These are phyloP conservation scores for Illadopsis cleaveri DNA, from an alignment of 2,113 vertebrate species.

Conservation along the genomic window DNA sequence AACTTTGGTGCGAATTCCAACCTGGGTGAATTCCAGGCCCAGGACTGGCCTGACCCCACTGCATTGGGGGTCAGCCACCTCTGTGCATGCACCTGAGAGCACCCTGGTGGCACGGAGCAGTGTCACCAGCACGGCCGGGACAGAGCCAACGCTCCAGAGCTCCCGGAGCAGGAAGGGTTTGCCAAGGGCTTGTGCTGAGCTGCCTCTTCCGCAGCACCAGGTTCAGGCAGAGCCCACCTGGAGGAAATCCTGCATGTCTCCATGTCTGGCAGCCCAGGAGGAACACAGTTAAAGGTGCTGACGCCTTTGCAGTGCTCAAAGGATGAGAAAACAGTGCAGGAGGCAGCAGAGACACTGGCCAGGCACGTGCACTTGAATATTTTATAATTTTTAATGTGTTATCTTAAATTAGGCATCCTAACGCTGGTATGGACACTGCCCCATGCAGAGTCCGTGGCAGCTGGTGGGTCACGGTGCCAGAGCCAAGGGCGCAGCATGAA, in stretches of 20 bases:
- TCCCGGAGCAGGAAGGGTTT: neutral
- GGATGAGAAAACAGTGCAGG: fast-evolving
- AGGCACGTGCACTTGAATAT: neutral
- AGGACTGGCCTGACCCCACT: neutral
- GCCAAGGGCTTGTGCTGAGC: neutral
- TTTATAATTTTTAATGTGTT: neutral
- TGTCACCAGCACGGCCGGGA: fast-evolving
- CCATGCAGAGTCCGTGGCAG: neutral
- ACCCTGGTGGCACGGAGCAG: fast-evolving
- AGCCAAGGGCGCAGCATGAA: fast-evolving
- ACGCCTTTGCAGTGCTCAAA: fast-evolving
- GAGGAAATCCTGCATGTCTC: fast-evolving
- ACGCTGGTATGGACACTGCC: neutral
- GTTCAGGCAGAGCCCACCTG: neutral
- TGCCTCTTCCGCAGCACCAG: fast-evolving
- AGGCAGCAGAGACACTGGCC: fast-evolving
- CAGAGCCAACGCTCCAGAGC: fast-evolving
- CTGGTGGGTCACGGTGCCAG: neutral
- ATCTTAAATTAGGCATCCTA: neutral
- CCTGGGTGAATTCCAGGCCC: neutral
- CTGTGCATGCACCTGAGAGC: neutral
- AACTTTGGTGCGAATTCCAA: neutral
- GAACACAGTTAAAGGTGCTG: fast-evolving
- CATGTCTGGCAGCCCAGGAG: fast-evolving
- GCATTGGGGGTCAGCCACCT: fast-evolving